phyloP scores from a whole-genome alignment of 2,888 invertebrate genomes.

The Diabrotica balteata region DNA sequence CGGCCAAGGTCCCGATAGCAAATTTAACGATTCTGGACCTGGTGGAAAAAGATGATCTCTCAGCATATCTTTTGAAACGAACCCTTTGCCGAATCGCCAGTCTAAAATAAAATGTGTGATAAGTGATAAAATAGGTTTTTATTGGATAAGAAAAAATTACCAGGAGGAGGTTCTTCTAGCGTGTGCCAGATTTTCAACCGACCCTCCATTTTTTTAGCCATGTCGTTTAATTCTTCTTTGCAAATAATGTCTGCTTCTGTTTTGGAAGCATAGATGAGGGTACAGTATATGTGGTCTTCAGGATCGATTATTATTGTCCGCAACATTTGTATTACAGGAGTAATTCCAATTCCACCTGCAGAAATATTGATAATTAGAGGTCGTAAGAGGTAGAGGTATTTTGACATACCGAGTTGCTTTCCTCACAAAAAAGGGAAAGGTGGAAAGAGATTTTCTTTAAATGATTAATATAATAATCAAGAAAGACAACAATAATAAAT shows the following conservation, averaged over 20 bases:
- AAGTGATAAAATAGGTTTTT: too few species aligned
- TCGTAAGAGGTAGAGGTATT: too few species aligned
- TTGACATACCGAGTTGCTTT: too few species aligned
- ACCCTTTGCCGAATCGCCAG: not conserved
- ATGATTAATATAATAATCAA: too few species aligned
- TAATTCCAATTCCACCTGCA: conserved; percentile 5
- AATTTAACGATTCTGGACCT: not conserved
- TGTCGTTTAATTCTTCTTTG: conserved; percentile 1
- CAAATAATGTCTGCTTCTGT: not conserved
- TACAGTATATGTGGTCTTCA: not conserved
- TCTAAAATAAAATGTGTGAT: not conserved
- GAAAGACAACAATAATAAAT: too few species aligned
- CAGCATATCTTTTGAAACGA: not conserved
- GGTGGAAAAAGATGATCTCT: conserved; percentile 2
- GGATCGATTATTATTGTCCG: not conserved
- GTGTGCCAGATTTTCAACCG: conserved; percentile 4
- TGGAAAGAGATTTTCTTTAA: too few species aligned
- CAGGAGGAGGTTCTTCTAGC: not conserved
- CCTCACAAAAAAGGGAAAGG: too few species aligned
- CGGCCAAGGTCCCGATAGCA: conserved; percentile 5
- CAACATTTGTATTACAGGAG: not conserved
- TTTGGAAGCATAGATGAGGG: not conserved
- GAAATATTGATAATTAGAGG: not conserved
- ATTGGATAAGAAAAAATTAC: not conserved
- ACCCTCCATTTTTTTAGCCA: not conserved